Base-by-base conservation (phyloP, 2,797 vertebrate species). In the Cossypha polioptera region DNA sequence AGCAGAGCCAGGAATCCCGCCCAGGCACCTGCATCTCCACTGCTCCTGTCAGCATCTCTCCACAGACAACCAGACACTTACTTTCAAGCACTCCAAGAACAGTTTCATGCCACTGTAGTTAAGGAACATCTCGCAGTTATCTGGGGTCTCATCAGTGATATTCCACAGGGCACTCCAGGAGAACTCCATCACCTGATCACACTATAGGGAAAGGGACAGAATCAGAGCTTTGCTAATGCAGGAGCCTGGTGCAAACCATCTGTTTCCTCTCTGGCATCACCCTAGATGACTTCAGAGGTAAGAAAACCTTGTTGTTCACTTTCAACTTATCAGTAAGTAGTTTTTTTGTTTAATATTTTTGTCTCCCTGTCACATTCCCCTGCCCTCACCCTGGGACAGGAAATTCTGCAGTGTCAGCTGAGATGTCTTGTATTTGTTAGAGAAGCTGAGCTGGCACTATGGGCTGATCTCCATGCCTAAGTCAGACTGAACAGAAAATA, bases 131-230 rank as follows among this genome's bases (percentile, higher is more conserved):
- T 99, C 99, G 12, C 99, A 99, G 97, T 99, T 99, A 97, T 99
- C 99, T 0, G 99, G 99, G 0, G 99, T 99, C 97, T 99, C 99
- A 4, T 99, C 99, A 0, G 99, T 99, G 97, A 99, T 99, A 97
- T 99, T 99, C 99, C 99, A 99, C 79, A 99, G 97, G 18, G 99
- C 99, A 1, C 99, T 99, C 99, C 99, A 99, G 80, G 99, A 99
- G 94, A 99, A 99, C 98, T 99, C 99, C 99, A 99, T 99, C 94
- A 99, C 99, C 97, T 99, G 99, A 95, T 99, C 99, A 66, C 99
- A 99, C 99, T 99, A 84, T 1, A 14, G 6, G 53, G 25, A 47
- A 65, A 74, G 28, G 72, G 40, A 29, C 25, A 68, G 9, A 75
- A 51, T 84, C 29, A 79, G 38, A 89, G 18, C 18, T 66, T 65